These are phyloP conservation scores for Dendroctonus valens DNA, from an alignment of 1,140 invertebrate species.

Conservation along the genomic window DNA sequence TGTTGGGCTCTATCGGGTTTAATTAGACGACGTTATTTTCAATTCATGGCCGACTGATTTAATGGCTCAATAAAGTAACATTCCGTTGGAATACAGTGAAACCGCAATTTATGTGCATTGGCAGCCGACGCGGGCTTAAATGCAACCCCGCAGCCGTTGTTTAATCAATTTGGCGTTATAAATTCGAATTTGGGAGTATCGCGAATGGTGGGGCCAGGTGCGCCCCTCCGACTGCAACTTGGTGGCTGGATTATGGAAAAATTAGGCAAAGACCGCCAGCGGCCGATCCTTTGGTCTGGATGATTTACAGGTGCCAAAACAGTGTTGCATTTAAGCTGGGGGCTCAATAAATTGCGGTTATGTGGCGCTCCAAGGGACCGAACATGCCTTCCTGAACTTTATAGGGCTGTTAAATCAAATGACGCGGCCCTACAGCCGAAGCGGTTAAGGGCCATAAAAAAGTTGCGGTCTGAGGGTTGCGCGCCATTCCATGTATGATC, in stretches of 20 bases:
- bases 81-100: slow-evolving; percentile 13
- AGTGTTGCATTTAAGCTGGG: slow-evolving; percentile 8
- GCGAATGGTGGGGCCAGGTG: slow-evolving; percentile 10
- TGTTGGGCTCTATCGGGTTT: background rate
- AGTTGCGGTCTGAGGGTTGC: background rate
- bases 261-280: slow-evolving; percentile 1
- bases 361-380: slow-evolving; percentile 5
- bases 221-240: slow-evolving; percentile 11
- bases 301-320: background rate
- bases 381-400: slow-evolving; percentile 24
- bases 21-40: background rate
- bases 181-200: slow-evolving; percentile 21
- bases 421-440: slow-evolving; percentile 19
- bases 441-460: slow-evolving; percentile 22
- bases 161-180: slow-evolving; percentile 29
- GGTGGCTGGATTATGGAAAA: slow-evolving; percentile 17
- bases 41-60: background rate
- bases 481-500: no score
- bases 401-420: slow-evolving; percentile 31
- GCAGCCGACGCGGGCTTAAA: slow-evolving; percentile 13
- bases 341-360: slow-evolving; percentile 26
- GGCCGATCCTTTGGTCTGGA: no score
- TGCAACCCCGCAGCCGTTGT: slow-evolving; percentile 17
- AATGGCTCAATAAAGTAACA: slow-evolving; percentile 11
- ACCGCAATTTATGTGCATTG: slow-evolving; percentile 24